phyloP scores from a whole-genome alignment of 2,797 vertebrate genomes.

The Oreonectes daqikongensis region DNA sequence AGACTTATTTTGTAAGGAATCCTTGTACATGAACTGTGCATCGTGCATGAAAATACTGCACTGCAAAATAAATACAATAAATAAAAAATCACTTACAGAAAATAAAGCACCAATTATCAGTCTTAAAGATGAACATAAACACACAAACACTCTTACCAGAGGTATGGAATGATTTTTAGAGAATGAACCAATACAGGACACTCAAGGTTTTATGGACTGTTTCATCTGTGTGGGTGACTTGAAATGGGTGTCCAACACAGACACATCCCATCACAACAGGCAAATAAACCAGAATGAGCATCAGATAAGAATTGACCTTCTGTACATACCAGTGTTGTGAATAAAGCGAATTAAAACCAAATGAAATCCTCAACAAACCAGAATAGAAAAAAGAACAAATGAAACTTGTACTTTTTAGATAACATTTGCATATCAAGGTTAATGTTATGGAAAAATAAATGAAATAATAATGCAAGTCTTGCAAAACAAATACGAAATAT shows the following conservation, averaged over 20 bases:
- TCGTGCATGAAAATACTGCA: neutral
- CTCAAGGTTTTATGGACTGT: too few species aligned
- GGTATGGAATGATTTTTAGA: neutral
- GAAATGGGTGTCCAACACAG: too few species aligned
- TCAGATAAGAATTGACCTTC: too few species aligned
- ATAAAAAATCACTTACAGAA: neutral
- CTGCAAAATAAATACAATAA: neutral
- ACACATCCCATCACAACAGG: too few species aligned
- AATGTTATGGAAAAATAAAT: conserved; percentile 50
- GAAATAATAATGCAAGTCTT: conserved; percentile 50
- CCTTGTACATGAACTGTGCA: neutral
- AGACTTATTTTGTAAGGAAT: neutral
- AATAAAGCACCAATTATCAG: neutral
- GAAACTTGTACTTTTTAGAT: conserved; percentile 8
- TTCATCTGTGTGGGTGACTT: too few species aligned
- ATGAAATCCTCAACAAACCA: neutral
- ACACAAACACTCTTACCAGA: neutral
- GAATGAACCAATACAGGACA: neutral
- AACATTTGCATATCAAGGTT: conserved; percentile 49
- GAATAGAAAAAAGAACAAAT: neutral
- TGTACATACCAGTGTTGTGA: too few species aligned
- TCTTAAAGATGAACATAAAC: neutral
- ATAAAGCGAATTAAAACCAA: too few species aligned
- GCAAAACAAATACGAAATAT: conserved; percentile 40
- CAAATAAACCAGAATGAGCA: too few species aligned